phyloP scores from a whole-genome alignment of 2,797 vertebrate genomes.

The Spea hammondii region DNA sequence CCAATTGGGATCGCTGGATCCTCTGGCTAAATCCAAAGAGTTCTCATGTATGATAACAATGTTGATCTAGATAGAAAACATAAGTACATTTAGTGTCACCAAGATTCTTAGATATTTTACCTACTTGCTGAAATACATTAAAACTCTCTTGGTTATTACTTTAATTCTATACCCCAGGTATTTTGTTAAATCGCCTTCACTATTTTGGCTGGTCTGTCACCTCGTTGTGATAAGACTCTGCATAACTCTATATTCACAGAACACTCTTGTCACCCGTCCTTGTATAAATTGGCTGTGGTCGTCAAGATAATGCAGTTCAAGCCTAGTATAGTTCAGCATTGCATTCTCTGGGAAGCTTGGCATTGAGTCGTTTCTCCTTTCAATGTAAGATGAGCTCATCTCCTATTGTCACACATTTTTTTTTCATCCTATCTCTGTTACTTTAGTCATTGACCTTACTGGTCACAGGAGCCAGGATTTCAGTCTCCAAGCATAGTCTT shows the following conservation, averaged over 20 bases:
- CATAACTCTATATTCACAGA: not conserved
- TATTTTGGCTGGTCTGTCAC: slow-evolving; percentile 14
- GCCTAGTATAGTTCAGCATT: not conserved
- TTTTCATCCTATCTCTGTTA: slow-evolving; percentile 15
- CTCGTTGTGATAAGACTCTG: not conserved
- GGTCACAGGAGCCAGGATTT: slow-evolving; percentile 19
- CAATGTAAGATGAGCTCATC: rapidly evolving
- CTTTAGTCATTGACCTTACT: not conserved
- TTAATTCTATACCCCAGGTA: not conserved
- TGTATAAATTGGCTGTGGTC: slow-evolving; percentile 23
- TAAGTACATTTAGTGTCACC: too few relatives aligned
- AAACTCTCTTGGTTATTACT: too few relatives aligned
- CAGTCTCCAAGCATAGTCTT: not conserved
- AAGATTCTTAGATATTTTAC: too few relatives aligned
- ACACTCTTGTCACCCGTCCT: slow-evolving; percentile 21
- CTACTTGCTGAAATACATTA: too few relatives aligned
- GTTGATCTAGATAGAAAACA: too few relatives aligned
- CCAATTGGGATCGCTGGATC: too few relatives aligned
- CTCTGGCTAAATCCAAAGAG: too few relatives aligned
- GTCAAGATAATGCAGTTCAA: not conserved
- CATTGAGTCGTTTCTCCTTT: slow-evolving; percentile 26
- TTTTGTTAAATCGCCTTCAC: not conserved
- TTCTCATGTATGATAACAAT: too few relatives aligned
- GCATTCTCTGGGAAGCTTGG: not conserved
- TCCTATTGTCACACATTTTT: slow-evolving; percentile 22